Conservation (phyloP, 2,113 vertebrate genomes). For the Enhydra lutris region DNA sequence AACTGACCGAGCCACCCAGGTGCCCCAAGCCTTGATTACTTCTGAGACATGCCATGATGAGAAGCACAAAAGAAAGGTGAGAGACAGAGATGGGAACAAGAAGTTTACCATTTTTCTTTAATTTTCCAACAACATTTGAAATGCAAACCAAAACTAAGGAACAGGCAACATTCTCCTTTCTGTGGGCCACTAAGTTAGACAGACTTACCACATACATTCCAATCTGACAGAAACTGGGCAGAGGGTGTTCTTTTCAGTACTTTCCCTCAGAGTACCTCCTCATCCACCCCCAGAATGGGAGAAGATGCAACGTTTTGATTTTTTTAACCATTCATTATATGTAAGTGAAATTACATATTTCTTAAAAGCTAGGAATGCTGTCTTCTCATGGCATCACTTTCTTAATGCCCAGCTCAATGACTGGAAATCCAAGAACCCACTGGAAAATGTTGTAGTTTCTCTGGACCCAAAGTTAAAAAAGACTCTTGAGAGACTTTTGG, state of each 20-base stretch:
- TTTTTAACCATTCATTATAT: not conserved
- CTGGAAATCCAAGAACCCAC: not conserved
- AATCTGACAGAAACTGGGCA: not conserved
- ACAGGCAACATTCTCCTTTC: not conserved
- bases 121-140: not conserved
- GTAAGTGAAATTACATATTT: not conserved
- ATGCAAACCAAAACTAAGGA: not conserved
- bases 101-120: not conserved
- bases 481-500: not conserved
- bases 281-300: rapidly evolving
- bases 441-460: not conserved
- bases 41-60: not conserved
- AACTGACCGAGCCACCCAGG: not conserved
- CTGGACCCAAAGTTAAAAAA: not conserved
- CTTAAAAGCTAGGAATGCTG: not conserved
- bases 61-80: not conserved
- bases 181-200: not conserved
- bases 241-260: rapidly evolving
- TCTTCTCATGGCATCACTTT: not conserved
- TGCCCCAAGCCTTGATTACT: not conserved
- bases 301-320: not conserved
- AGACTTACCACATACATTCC: not conserved
- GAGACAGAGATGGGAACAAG: not conserved
- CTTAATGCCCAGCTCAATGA: not conserved
- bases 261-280: not conserved